Conservation (phyloP, 2,113 vertebrate genomes). For the Acrocephalus kingi region DNA sequence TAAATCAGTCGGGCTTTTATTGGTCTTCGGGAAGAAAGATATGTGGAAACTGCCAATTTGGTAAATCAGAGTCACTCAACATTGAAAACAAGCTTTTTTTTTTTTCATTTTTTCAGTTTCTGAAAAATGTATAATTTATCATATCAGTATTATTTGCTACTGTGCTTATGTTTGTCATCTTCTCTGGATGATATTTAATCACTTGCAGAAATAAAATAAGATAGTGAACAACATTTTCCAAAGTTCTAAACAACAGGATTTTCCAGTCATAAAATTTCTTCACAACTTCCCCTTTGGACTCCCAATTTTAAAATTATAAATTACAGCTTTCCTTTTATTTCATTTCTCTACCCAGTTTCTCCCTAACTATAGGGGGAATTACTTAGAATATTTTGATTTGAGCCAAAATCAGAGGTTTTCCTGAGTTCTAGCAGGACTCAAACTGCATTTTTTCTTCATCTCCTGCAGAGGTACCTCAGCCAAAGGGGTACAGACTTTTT, state of each 20-base stretch:
- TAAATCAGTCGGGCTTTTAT: conserved; percentile 51
- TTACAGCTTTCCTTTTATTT: neutral
- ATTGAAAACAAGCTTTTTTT: neutral
- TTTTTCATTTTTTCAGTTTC: neutral
- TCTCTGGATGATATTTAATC: neutral
- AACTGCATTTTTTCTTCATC: conserved; percentile 7
- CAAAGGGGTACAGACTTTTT: neutral
- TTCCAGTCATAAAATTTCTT: neutral
- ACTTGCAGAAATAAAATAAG: conserved; percentile 15
- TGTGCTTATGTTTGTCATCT: conserved; percentile 21
- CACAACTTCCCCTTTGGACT: neutral
- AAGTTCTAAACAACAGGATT: neutral
- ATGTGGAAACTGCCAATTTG: conserved; percentile 17
- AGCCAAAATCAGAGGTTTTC: neutral
- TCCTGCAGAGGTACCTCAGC: neutral
- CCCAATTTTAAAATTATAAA: neutral
- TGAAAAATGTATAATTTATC: conserved; percentile 30
- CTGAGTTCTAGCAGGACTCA: neutral
- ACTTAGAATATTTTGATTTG: neutral
- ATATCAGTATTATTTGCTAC: conserved; percentile 60
- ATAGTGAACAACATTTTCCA: neutral
- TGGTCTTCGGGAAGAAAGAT: conserved; percentile 22
- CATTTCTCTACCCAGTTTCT: neutral
- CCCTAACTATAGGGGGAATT: neutral
- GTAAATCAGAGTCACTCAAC: conserved; percentile 7